phyloP scores from a whole-genome alignment of 2,888 invertebrate genomes.

The Cerastis leucographa region DNA sequence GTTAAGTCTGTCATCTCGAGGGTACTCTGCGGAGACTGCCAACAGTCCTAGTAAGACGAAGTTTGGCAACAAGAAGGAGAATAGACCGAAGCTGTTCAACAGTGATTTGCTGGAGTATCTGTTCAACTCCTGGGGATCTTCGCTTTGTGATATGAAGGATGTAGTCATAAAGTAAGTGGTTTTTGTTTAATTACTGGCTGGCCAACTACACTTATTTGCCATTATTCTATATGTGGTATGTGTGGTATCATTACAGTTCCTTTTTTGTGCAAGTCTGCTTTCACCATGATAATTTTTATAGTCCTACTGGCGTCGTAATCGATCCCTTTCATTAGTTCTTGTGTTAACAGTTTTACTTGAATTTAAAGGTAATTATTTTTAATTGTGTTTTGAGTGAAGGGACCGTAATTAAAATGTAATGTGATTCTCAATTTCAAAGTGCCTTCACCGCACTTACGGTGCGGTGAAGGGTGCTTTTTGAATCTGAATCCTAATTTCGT shows the following conservation, averaged over 20 bases:
- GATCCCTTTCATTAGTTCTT: slow-evolving; percentile 8
- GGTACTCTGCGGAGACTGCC: slow-evolving; percentile 80
- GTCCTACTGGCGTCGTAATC: neutral
- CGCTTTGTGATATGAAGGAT: slow-evolving; percentile 92
- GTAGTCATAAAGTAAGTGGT: slow-evolving; percentile 90
- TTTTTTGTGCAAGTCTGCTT: neutral
- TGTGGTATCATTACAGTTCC: neutral
- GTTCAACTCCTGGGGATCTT: slow-evolving; percentile 92
- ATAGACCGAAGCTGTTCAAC: slow-evolving; percentile 88
- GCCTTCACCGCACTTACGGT: neutral
- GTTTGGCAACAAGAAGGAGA: slow-evolving; percentile 84
- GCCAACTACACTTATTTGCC: neutral
- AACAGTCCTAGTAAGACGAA: slow-evolving; percentile 78
- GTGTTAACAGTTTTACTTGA: neutral
- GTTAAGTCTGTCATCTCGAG: slow-evolving; percentile 91
- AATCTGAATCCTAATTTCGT: neutral
- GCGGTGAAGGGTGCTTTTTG: neutral
- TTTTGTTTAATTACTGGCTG: neutral
- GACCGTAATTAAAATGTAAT: neutral
- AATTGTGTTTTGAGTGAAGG: slow-evolving; percentile 1
- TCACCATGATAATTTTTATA: neutral
- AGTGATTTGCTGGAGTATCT: slow-evolving; percentile 92
- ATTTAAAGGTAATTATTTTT: neutral
- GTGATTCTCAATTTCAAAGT: neutral
- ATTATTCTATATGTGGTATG: no score